Evolutionary conservation across 2,888 invertebrate species (phyloP).

Genomic region (Microctonus brassicae): DNA sequence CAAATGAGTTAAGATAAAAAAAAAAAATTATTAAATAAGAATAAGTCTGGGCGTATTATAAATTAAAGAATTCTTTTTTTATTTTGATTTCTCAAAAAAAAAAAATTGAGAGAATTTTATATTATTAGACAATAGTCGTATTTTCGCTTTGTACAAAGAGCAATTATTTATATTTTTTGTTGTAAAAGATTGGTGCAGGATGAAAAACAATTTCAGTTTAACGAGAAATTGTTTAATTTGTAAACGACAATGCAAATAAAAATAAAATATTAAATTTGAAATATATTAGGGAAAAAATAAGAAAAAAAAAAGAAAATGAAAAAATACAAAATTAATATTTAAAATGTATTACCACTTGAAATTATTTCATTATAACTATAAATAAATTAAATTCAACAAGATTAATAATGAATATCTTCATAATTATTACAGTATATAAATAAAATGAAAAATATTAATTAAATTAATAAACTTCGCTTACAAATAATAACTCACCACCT

Average conservation of each 20-base stretch:
- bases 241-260: not conserved
- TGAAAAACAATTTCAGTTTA: not conserved
- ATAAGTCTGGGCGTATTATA: slow-evolving; percentile 8
- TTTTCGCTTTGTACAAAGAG: slow-evolving; percentile 63
- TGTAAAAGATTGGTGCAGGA: slow-evolving; percentile 28
- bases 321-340: not conserved
- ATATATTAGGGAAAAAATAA: not conserved
- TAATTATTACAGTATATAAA: not conserved
- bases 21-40: not conserved
- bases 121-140: slow-evolving; percentile 46
- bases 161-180: slow-evolving; percentile 60
- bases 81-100: not conserved
- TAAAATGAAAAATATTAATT: too few species aligned
- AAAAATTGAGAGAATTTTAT: slow-evolving; percentile 40
- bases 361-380: not conserved
- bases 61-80: not conserved
- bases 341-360: not conserved
- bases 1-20: too few species aligned
- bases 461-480: not conserved
- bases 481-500: slow-evolving; percentile 48
- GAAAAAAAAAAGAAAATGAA: not conserved
- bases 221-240: not conserved
- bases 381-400: not conserved
- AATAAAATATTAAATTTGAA: not conserved
- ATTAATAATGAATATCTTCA: not conserved